A percentile compares a stretch with the other conserved stretches of the same genome.
phyloP scores from a whole-genome alignment of 2,888 invertebrate species.

The Zhuqinia jingwanae region DNA sequence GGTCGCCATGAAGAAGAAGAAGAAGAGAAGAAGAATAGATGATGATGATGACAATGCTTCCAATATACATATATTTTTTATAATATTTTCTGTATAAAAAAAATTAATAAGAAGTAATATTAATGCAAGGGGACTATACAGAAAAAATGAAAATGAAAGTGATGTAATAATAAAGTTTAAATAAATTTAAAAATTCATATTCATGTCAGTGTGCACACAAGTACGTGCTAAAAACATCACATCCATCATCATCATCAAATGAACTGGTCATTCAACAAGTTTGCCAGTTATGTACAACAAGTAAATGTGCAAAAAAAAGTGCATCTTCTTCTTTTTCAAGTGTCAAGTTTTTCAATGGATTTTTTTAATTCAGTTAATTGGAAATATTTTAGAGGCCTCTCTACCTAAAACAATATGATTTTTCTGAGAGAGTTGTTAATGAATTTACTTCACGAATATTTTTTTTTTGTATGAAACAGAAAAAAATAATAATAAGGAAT shows the following conservation, averaged over 20 bases:
- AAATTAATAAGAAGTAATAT: neutral
- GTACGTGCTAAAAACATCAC: slow-evolving; percentile 19
- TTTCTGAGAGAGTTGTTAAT: slow-evolving; percentile 11
- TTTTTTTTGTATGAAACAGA: slow-evolving; percentile 29
- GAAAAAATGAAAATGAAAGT: slow-evolving; percentile 34
- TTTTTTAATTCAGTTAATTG: slow-evolving; percentile 35
- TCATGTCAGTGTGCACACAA: neutral
- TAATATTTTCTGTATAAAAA: no score
- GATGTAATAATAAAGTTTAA: slow-evolving; percentile 29
- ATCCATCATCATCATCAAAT: neutral
- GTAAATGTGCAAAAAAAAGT: no score
- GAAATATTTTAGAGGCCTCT: slow-evolving; percentile 42
- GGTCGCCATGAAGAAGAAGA: slow-evolving; percentile 1
- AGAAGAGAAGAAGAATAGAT: neutral
- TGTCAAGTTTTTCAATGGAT: slow-evolving; percentile 12
- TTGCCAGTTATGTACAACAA: neutral
- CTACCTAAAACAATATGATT: no score
- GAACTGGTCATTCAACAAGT: neutral
- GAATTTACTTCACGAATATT: slow-evolving; percentile 41
- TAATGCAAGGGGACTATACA: neutral
- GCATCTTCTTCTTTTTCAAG: neutral
- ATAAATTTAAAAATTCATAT: neutral
- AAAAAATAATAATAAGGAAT: slow-evolving; percentile 24
- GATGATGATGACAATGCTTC: neutral
- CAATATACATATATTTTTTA: neutral